These are phyloP conservation scores for Cephus spinipes DNA, from an alignment of 2,888 invertebrate genomes.

Conservation along the genomic window DNA sequence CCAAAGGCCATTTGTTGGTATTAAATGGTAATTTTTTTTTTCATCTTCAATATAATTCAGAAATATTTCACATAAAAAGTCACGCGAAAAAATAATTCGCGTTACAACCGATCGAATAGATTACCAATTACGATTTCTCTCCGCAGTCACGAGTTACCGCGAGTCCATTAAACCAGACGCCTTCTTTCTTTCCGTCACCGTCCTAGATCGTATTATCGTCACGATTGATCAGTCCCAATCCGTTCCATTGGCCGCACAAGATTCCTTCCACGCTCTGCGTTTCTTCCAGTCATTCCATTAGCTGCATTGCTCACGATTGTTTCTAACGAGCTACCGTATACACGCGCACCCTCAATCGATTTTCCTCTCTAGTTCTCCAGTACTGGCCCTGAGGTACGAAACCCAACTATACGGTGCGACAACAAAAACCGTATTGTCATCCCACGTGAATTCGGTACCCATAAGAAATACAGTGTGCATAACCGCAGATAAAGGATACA, in stretches of 20 bases:
- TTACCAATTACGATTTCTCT: not conserved
- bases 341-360: too few relatives aligned
- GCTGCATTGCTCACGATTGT: not conserved
- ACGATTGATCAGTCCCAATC: not conserved
- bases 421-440: not conserved
- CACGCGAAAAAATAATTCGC: not conserved
- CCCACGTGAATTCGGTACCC: not conserved
- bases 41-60: not conserved
- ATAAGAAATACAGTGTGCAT: not conserved
- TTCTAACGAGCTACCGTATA: not conserved
- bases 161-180: not conserved
- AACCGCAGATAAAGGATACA: not conserved
- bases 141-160: not conserved
- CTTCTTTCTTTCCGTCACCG: not conserved
- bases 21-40: not conserved
- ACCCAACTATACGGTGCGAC: too few relatives aligned
- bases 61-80: not conserved
- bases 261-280: not conserved
- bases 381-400: too few relatives aligned
- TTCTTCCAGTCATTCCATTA: not conserved
- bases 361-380: too few relatives aligned
- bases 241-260: not conserved
- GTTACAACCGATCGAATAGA: not conserved
- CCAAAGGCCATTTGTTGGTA: not conserved
- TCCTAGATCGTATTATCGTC: not conserved